A percentile compares a stretch with the other conserved stretches of the same genome.
These are phyloP conservation scores for Formica selysi DNA, from an alignment of 1,140 invertebrate species.

Conservation along the genomic window DNA sequence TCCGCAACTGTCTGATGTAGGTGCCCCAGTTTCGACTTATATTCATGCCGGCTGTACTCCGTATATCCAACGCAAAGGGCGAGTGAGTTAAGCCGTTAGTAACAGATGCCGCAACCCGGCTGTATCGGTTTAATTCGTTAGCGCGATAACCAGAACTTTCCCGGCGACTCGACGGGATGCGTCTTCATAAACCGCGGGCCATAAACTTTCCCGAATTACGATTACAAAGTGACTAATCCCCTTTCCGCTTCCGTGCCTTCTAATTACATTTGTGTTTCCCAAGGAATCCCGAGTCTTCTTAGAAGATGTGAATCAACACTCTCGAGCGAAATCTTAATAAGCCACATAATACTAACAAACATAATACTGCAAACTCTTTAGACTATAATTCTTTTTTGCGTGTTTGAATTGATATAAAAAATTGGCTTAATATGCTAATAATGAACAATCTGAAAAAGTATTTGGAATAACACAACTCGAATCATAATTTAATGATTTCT, in stretches of 20 bases:
- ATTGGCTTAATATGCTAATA: not conserved
- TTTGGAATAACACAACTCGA: not conserved
- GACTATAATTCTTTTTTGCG: not conserved
- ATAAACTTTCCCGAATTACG: slow-evolving; percentile 62
- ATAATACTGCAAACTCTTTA: not conserved
- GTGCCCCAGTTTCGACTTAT: slow-evolving; percentile 70
- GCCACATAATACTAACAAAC: slow-evolving; percentile 28
- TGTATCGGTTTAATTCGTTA: slow-evolving; percentile 74
- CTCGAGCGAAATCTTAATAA: slow-evolving; percentile 47
- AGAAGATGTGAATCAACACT: slow-evolving; percentile 38
- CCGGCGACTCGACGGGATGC: slow-evolving; percentile 53
- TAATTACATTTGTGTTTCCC: slow-evolving; percentile 55
- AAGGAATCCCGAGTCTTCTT: slow-evolving; percentile 37
- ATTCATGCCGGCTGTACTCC: slow-evolving; percentile 58
- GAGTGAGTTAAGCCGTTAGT: slow-evolving; percentile 73
- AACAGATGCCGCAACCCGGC: slow-evolving; percentile 70
- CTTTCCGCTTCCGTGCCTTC: slow-evolving; percentile 39
- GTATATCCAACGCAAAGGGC: slow-evolving; percentile 57
- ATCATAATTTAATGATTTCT: not conserved
- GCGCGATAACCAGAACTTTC: slow-evolving; percentile 73
- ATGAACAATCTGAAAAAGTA: not conserved
- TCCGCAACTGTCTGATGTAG: slow-evolving; percentile 62
- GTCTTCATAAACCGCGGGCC: slow-evolving; percentile 65
- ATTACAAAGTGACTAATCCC: slow-evolving; percentile 65
- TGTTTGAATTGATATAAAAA: not conserved